Percentiles rank a stretch among this genome's conserved stretches.
Conservation (phyloP, 2,797 vertebrate species). For the Gila robusta region DNA sequence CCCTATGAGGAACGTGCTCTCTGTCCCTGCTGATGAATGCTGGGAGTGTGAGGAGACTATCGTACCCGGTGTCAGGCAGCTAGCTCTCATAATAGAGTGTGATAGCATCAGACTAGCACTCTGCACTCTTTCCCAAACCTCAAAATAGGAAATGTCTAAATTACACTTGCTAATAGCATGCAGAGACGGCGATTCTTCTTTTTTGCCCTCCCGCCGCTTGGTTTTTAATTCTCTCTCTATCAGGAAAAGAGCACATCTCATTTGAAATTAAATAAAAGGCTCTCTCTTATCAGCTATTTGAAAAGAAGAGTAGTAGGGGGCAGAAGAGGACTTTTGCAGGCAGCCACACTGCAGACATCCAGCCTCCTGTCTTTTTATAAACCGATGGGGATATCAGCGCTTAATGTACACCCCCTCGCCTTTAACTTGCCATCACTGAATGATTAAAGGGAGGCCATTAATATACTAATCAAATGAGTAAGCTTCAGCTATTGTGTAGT, state of each 20-base stretch:
- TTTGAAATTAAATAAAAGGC: constrained; percentile 69
- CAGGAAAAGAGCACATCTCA: constrained; percentile 64
- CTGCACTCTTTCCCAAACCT: constrained; percentile 61
- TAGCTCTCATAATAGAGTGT: constrained; percentile 61
- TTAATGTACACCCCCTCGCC: constrained; percentile 71
- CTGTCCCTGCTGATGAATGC: constrained; percentile 55
- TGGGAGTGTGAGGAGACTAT: constrained; percentile 39
- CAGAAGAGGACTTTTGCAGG: constrained; percentile 21
- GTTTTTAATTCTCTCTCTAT: constrained; percentile 68
- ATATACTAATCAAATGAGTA: constrained; percentile 27
- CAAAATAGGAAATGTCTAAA: constrained; percentile 78
- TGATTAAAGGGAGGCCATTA: constrained; percentile 42
- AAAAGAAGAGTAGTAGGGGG: constrained; percentile 39
- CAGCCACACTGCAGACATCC: neutral
- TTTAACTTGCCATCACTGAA: constrained; percentile 55
- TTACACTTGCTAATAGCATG: constrained; percentile 79
- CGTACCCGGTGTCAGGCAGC: constrained; percentile 46
- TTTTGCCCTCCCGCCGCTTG: constrained; percentile 28
- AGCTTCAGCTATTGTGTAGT: neutral
- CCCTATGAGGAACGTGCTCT: constrained; percentile 46
- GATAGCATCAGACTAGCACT: constrained; percentile 67
- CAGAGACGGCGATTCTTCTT: constrained; percentile 59
- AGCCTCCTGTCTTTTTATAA: constrained; percentile 38
- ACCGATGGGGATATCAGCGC: constrained; percentile 72
- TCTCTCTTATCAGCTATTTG: constrained; percentile 61